Evolutionary conservation across 1,140 invertebrate genomes (phyloP).

Genomic region (Drosophila punjabiensis): DNA sequence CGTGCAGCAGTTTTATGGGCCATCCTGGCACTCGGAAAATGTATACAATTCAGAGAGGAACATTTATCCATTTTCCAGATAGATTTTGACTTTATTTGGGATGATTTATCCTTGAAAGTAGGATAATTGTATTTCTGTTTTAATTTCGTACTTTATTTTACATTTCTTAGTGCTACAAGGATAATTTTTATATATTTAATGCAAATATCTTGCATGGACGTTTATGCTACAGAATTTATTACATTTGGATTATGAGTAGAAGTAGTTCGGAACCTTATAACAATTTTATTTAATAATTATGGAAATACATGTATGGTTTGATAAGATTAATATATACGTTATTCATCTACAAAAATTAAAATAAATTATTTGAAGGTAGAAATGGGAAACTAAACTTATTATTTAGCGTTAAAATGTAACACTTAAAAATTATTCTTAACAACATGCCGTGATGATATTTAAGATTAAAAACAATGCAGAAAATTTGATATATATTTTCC

Average conservation of each 20-base stretch:
- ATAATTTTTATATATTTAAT: background rate
- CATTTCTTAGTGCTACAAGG: background rate
- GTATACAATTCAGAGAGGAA: conserved; percentile 46
- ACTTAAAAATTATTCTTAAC: background rate
- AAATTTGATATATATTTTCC: background rate
- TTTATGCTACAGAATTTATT: background rate
- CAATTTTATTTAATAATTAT: no score
- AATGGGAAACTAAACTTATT: background rate
- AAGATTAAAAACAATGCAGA: background rate
- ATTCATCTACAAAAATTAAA: background rate
- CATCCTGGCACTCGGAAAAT: conserved; percentile 69
- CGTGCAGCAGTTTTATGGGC: conserved; percentile 55
- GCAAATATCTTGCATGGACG: background rate
- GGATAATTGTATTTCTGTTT: background rate
- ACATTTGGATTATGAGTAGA: background rate
- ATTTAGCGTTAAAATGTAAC: background rate
- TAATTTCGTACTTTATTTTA: background rate
- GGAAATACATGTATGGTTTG: background rate
- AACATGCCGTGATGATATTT: background rate
- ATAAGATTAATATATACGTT: no score
- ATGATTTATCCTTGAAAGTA: background rate
- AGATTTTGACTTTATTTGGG: background rate
- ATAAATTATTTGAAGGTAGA: background rate
- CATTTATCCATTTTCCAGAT: background rate
- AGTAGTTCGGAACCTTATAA: no score